Evolutionary conservation across 1,140 invertebrate species (phyloP).

Genomic region (Trachymyrmex septentrionalis): DNA sequence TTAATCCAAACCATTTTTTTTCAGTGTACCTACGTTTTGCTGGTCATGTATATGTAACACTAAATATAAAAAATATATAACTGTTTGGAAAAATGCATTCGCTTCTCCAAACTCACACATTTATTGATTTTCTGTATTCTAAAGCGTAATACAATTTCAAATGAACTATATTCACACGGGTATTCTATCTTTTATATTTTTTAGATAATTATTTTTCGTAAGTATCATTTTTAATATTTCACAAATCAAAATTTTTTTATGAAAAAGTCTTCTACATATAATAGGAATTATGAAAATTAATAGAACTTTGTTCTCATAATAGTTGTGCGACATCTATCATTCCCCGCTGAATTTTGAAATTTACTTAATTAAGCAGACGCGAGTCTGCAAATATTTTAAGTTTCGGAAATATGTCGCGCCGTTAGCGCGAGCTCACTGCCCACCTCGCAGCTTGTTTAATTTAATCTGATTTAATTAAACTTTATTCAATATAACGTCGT

Average conservation of each 20-base stretch:
- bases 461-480: constrained; percentile 64
- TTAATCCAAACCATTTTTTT: too few relatives aligned
- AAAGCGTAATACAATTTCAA: neutral
- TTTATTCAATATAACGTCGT: constrained; percentile 59
- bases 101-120: neutral
- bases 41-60: neutral
- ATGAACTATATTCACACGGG: neutral
- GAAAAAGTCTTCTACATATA: neutral
- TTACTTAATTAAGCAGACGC: constrained; percentile 57
- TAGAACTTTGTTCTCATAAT: constrained; percentile 2
- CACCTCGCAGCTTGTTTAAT: constrained; percentile 49
- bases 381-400: constrained; percentile 59
- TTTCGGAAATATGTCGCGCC: constrained; percentile 51
- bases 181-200: neutral
- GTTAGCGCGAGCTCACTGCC: constrained; percentile 4
- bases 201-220: neutral
- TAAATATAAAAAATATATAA: neutral
- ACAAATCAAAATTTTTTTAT: neutral
- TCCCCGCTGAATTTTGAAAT: constrained; percentile 43
- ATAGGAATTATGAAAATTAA: constrained; percentile 32
- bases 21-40: too few relatives aligned
- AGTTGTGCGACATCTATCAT: neutral
- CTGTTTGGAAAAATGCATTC: neutral
- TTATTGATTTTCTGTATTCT: constrained; percentile 4
- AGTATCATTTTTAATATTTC: neutral